These are phyloP conservation scores for Coluber constrictor DNA, from an alignment of 2,797 vertebrate genomes.

Conservation along the genomic window DNA sequence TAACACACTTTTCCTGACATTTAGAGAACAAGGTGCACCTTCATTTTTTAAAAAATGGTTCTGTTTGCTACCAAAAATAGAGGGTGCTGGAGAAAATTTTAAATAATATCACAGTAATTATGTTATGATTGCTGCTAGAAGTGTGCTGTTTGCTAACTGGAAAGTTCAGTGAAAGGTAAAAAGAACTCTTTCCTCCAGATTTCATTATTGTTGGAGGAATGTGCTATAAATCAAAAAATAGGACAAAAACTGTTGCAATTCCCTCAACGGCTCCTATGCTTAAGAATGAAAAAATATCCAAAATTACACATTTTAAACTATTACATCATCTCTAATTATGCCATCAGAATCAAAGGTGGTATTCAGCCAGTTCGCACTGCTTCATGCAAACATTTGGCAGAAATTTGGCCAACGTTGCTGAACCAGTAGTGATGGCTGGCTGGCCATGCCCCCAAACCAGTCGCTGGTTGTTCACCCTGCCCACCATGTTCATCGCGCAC, in stretches of 20 bases:
- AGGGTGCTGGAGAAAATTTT: neutral
- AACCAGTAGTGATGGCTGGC: too few species aligned
- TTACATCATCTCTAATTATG: slow-evolving; percentile 30
- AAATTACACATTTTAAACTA: slow-evolving; percentile 9
- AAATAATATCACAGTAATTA: neutral
- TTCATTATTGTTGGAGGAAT: neutral
- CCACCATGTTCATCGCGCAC: too few species aligned
- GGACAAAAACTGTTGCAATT: neutral
- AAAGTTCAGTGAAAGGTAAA: neutral
- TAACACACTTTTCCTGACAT: neutral
- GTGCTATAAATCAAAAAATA: neutral
- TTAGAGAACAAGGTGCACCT: neutral
- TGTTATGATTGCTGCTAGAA: neutral
- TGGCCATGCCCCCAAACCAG: too few species aligned
- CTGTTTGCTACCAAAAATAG: neutral
- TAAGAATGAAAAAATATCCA: neutral
- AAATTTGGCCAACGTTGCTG: too few species aligned
- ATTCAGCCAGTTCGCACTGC: too few species aligned
- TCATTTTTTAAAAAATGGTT: neutral
- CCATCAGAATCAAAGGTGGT: neutral
- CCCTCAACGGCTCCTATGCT: neutral
- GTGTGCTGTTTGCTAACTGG: neutral
- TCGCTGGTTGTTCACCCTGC: too few species aligned
- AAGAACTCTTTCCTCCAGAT: neutral
- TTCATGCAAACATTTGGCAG: too few species aligned